phyloP scores from a whole-genome alignment of 2,888 invertebrate species.

The Acleris literana region DNA sequence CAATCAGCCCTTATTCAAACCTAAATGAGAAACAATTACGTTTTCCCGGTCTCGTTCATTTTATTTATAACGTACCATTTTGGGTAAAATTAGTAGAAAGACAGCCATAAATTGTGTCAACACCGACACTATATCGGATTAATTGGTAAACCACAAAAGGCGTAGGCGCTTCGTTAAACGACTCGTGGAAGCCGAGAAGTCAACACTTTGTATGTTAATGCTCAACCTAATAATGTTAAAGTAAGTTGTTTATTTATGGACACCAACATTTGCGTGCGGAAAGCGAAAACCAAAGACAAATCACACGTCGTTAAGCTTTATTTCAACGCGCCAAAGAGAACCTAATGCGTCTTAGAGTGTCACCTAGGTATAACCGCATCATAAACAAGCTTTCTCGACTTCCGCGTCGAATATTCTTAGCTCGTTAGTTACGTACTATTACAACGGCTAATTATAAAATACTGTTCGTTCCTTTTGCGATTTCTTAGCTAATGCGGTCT shows the following conservation, averaged over 20 bases:
- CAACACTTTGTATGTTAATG: no score
- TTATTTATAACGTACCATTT: no score
- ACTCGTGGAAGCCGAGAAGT: no score
- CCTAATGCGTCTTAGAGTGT: conserved; percentile 5
- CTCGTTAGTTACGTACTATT: conserved; percentile 15
- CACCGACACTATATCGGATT: no score
- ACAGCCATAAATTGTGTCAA: no score
- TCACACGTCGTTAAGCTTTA: not conserved
- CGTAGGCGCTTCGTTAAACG: no score
- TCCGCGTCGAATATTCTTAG: conserved; percentile 19
- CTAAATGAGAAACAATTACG: no score
- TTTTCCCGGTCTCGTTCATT: no score
- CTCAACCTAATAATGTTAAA: no score
- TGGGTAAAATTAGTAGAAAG: no score
- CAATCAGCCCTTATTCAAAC: no score
- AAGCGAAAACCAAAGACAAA: conserved; percentile 5
- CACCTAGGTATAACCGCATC: conserved; percentile 7
- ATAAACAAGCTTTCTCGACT: conserved; percentile 12
- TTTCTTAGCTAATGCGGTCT: conserved; percentile 28
- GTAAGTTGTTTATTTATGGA: conserved; percentile 3
- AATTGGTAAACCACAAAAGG: no score
- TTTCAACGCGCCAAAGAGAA: conserved; percentile 7
- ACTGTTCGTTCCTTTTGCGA: conserved; percentile 32
- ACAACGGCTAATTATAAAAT: conserved; percentile 32
- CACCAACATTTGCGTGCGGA: not conserved